Conservation (phyloP, 1,140 invertebrate genomes). For the Achatina immaculata region DNA sequence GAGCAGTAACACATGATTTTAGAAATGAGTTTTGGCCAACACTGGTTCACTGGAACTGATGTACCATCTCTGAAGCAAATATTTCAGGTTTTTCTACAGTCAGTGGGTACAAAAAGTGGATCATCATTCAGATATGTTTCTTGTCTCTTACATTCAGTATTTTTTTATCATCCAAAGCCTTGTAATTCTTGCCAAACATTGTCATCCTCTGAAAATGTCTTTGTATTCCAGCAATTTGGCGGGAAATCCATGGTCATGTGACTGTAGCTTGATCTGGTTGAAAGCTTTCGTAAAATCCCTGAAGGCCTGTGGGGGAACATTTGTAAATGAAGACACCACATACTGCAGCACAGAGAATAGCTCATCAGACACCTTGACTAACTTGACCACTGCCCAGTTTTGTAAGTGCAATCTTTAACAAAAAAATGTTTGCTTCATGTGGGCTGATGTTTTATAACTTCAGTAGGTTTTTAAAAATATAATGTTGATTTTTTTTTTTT, state of each 20-base stretch:
- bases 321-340: slow-evolving; percentile 1
- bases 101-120: no score
- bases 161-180: no score
- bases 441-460: neutral
- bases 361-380: neutral
- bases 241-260: slow-evolving; percentile 35
- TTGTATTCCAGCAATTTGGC: slow-evolving; percentile 18
- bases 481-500: no score
- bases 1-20: no score
- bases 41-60: no score
- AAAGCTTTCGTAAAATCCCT: slow-evolving; percentile 9
- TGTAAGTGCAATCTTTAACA: slow-evolving; percentile 14
- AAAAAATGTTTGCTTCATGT: neutral
- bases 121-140: no score
- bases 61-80: no score
- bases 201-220: neutral
- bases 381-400: neutral
- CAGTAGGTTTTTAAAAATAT: neutral
- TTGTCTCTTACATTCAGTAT: no score
- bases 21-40: no score
- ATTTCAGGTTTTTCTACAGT: no score
- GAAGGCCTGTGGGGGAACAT: neutral
- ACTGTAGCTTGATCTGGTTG: slow-evolving; percentile 29
- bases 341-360: neutral
- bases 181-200: no score